Evolutionary conservation across 2,797 vertebrate genomes (phyloP), one percentile per base, ranked within the genome.

Genomic region (Xiphophorus birchmanni): DNA sequence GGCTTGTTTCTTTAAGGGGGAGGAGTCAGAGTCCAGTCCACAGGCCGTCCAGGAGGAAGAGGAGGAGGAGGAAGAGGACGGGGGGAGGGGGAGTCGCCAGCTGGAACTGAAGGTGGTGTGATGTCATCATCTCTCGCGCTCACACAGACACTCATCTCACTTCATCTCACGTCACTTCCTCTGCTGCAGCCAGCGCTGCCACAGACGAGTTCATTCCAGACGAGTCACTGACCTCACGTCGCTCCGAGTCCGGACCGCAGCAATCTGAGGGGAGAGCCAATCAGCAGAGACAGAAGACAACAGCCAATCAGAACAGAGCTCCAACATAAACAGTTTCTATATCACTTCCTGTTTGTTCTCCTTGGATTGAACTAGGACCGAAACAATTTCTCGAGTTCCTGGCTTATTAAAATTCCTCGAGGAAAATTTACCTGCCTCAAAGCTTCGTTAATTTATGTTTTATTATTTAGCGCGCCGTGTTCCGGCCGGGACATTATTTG

Each of bases 81-180:
- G 85, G 82, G 42, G 85, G 82, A 83, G 86, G 74, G 87, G 91
- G 35, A 52, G 79, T 60, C 63, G 83, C 83, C 83, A 79, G 83
- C 83, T 74, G 80, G 95, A 95, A 92, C 91, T 89, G 94, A 96
- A 95, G 95, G 96, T 97, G 97, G 96, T 97, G 96, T 96, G 96
- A 95, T 96, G 96, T 96, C 96, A 97, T 96, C 96, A 94, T 96
- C 81, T 65, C 82, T 87, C 96, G 93, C 97, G 95, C 96, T 96
- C 97, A 96, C 97, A 96, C 95, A 97, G 95, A 96, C 97, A 97
- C 95, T 97, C 97, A 96, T 96, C 96, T 95, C 96, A 79, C 78
- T 50, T 77, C 84, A 78, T 54, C 82, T 77, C 76, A 79, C 75
- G 40, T 72, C 96, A 95, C 96, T 95, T 96, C 96, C 97, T 97